Conservation (phyloP, 2,113 vertebrate genomes). For the Talpa occidentalis region DNA sequence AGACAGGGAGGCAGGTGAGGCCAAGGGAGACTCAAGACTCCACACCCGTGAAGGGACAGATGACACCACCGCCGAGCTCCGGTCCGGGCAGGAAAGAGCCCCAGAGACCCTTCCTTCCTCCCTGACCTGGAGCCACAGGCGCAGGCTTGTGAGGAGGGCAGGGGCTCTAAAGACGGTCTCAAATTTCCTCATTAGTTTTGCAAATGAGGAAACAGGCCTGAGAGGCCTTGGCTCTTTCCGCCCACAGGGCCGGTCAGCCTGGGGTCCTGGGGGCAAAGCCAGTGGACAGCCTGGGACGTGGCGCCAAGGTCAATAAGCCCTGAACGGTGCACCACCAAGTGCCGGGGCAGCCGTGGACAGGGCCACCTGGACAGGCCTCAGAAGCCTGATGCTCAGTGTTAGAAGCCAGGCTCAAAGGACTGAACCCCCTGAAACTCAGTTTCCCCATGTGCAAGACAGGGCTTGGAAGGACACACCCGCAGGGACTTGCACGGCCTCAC, state of each 20-base stretch:
- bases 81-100: neutral
- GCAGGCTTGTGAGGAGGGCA: neutral
- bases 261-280: neutral
- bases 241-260: neutral
- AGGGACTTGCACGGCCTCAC: neutral
- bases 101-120: neutral
- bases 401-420: neutral
- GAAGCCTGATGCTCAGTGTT: neutral
- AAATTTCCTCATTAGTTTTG: neutral
- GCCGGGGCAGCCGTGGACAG: rapidly evolving
- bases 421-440: neutral
- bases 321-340: rapidly evolving
- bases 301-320: neutral
- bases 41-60: neutral
- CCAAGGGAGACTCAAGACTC: neutral
- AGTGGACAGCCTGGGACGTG: rapidly evolving
- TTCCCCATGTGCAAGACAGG: neutral
- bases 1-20: neutral
- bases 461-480: neutral
- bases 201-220: neutral
- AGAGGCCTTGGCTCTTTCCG: neutral
- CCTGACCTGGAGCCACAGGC: neutral
- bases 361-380: neutral
- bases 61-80: neutral
- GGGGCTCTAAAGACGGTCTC: too few species aligned